These are phyloP conservation scores for Rhinophrynus dorsalis DNA, from an alignment of 2,797 vertebrate genomes.

Conservation along the genomic window DNA sequence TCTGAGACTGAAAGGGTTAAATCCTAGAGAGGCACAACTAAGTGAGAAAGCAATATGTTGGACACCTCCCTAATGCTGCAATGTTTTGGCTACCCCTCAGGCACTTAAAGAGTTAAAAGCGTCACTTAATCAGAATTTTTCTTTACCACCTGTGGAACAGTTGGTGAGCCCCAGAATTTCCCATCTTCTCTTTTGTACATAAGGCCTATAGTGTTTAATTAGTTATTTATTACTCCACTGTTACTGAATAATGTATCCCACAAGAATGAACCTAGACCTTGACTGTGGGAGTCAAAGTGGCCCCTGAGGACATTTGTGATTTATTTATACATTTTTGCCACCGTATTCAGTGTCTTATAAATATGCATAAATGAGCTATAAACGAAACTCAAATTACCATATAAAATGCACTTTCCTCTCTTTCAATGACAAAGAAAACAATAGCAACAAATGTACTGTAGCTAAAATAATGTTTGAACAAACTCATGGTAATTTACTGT, in stretches of 20 bases:
- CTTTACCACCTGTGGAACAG: too few relatives aligned
- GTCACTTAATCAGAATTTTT: too few relatives aligned
- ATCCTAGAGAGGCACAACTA: too few relatives aligned
- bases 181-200: too few relatives aligned
- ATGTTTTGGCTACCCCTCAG: too few relatives aligned
- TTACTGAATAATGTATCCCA: slow-evolving; percentile 10
- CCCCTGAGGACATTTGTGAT: slow-evolving; percentile 2
- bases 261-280: slow-evolving; percentile 10
- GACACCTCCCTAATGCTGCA: too few relatives aligned
- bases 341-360: slow-evolving; percentile 59
- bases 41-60: too few relatives aligned
- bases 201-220: too few relatives aligned
- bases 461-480: slow-evolving; percentile 76
- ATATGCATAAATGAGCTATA: slow-evolving; percentile 68
- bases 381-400: slow-evolving; percentile 68
- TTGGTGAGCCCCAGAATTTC: too few relatives aligned
- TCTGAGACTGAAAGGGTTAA: too few relatives aligned
- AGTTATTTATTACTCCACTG: slow-evolving; percentile 42
- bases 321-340: slow-evolving; percentile 48
- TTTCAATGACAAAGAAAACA: slow-evolving; percentile 73
- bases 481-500: slow-evolving; percentile 71
- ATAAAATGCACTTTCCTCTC: slow-evolving; percentile 55
- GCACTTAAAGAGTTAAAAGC: too few relatives aligned
- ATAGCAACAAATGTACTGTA: slow-evolving; percentile 74
- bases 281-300: background rate